Conservation (phyloP, 2,888 invertebrate genomes). For the Timema podura region DNA sequence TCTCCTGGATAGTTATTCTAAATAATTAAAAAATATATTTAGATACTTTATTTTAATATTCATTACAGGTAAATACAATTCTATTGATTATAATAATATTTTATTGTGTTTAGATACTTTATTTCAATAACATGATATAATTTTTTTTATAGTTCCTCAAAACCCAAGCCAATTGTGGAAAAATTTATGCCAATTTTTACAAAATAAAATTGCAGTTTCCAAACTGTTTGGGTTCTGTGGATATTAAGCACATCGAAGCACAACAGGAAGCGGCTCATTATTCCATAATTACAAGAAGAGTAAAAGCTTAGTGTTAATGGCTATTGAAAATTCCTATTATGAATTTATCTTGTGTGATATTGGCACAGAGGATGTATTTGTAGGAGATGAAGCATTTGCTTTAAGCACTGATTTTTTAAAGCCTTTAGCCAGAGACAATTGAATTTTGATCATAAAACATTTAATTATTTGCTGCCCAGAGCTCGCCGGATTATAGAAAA, state of each 20-base stretch:
- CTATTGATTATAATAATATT: too few relatives aligned
- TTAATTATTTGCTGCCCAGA: conserved; percentile 14
- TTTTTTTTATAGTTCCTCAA: conserved; percentile 17
- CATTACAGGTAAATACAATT: too few relatives aligned
- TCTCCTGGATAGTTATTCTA: too few relatives aligned
- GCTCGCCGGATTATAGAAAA: conserved; percentile 20
- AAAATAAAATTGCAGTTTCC: conserved; percentile 16
- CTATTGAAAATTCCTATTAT: conserved; percentile 32
- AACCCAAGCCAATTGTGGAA: not conserved
- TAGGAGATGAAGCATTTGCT: conserved; percentile 32
- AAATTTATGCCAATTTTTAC: not conserved
- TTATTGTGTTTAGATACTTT: too few relatives aligned
- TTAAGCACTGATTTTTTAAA: conserved; percentile 26
- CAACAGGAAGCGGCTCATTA: conserved; percentile 27
- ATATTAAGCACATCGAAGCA: conserved; percentile 8
- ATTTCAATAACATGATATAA: conserved; percentile 4
- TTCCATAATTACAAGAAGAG: conserved; percentile 31
- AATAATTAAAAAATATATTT: too few relatives aligned
- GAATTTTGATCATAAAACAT: conserved; percentile 4
- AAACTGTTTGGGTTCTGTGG: conserved; percentile 17
- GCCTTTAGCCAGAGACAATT: conserved; percentile 20
- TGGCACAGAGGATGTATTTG: conserved; percentile 32
- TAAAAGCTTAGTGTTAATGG: conserved; percentile 31
- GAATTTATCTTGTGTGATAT: conserved; percentile 32
- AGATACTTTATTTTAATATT: too few relatives aligned